These are phyloP conservation scores for Tachina grossa DNA, from an alignment of 2,888 invertebrate genomes.

Conservation along the genomic window DNA sequence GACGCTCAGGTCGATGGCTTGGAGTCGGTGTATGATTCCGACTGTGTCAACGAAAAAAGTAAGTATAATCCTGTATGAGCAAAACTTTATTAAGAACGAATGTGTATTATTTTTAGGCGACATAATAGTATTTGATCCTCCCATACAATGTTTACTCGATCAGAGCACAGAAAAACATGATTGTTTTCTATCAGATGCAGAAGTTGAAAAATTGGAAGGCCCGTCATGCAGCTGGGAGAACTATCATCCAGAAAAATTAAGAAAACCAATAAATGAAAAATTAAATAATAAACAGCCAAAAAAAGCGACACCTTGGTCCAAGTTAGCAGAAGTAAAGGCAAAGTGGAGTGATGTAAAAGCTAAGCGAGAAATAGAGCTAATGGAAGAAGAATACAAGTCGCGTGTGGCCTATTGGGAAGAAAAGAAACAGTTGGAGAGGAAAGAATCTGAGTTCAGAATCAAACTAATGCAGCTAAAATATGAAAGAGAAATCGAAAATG, in stretches of 20 bases:
- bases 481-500: background rate
- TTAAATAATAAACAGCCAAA: background rate
- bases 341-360: slow-evolving; percentile 22
- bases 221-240: slow-evolving; percentile 14
- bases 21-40: no score
- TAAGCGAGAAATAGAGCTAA: slow-evolving; percentile 25
- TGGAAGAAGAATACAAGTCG: slow-evolving; percentile 10
- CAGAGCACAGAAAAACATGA: background rate
- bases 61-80: background rate
- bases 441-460: slow-evolving; percentile 2
- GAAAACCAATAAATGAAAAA: background rate
- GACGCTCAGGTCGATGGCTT: no score
- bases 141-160: background rate
- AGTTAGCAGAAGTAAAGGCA: slow-evolving; percentile 13
- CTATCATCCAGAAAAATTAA: slow-evolving; percentile 14
- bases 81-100: background rate
- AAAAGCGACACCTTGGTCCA: background rate
- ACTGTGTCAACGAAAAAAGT: no score
- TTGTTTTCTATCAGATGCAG: no score
- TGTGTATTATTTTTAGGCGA: background rate
- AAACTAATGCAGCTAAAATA: slow-evolving; percentile 12
- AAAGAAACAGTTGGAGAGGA: no score
- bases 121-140: background rate
- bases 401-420: background rate
- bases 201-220: background rate